Evolutionary conservation across 2,888 invertebrate species (phyloP), one percentile per base, ranked within the genome.

Genomic region (Gnatocerus cornutus): DNA sequence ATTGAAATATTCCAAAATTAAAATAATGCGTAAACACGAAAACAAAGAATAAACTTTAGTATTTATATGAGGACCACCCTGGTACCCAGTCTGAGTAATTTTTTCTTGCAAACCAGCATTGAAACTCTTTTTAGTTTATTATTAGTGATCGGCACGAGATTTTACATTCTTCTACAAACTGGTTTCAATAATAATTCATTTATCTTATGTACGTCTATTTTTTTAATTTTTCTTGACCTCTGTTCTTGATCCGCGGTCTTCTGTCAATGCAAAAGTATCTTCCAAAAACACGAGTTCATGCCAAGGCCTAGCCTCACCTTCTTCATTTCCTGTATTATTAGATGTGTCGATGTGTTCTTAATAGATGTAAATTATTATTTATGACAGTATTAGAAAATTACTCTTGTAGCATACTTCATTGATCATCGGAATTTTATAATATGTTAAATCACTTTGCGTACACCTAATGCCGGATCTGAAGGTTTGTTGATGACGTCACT

Each of bases 291-390:
- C 12, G n/a, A 41, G 30, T 9, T 27, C 12, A 33, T 7, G 4
- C 27, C 64, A 64, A 64, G 64, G 64, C 13, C 27, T 29, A 12
- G n/a, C 29, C 48, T 48, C 43, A 29, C 52, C n/a, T 48, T n/a
- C 21, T 45, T 16, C 14, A 63, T 63, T 63, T 64, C 64, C 55
- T 45, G 45, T 64, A 27, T 63, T 30, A 63, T 63, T 63, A 52
- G 41, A 52, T 30, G 41, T 52, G 53, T 63, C 61, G 48, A 61
- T 46, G 6, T 33, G 43, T n/a, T 13, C 43, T 37, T 46, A 61
- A 61, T 61, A 9, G 10, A 39, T 52, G 52, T 27, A 30, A 63
- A 52, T 63, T 41, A 43, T 43, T 52, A 52, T 52, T 52, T 41
- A 52, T 53, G 39, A 50, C 14, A 21, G 12, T 41, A 43, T 10